These are phyloP conservation scores for Mobula hypostoma DNA, from an alignment of 2,113 vertebrate genomes.

Conservation along the genomic window DNA sequence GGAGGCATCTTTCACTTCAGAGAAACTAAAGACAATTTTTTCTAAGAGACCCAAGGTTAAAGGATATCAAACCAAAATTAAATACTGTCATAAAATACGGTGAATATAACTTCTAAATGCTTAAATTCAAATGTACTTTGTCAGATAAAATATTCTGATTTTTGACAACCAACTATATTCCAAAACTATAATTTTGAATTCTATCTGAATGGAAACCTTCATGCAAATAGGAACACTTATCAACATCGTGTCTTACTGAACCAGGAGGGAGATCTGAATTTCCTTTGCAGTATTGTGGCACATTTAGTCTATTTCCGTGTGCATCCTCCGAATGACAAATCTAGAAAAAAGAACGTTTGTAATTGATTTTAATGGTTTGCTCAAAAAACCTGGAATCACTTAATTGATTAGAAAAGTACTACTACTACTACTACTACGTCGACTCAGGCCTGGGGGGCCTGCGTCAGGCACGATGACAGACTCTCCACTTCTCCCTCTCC, in stretches of 20 bases:
- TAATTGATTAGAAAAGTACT: not conserved
- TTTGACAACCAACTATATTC: not conserved
- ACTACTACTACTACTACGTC: too few species aligned
- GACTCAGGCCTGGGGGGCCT: too few species aligned
- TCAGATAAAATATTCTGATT: not conserved
- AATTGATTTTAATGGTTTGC: not conserved
- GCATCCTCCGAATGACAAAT: constrained; percentile 59
- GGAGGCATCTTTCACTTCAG: not conserved
- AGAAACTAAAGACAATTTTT: not conserved
- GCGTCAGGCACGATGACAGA: too few species aligned
- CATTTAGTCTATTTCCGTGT: constrained; percentile 46
- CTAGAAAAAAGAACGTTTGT: constrained; percentile 46
- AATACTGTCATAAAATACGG: too few species aligned
- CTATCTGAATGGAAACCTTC: not conserved
- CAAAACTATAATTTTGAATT: not conserved
- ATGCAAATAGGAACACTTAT: not conserved
- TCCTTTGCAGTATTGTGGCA: constrained; percentile 64
- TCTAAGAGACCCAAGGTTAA: not conserved
- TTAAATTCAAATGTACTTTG: not conserved
- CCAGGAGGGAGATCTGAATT: constrained; percentile 46
- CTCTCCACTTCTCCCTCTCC: too few species aligned
- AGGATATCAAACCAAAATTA: not conserved
- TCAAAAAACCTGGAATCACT: not conserved
- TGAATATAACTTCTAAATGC: not conserved
- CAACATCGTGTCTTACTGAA: constrained; percentile 52